Evolutionary conservation across 2,113 vertebrate genomes (phyloP).

Genomic region (Halichoeres trimaculatus): DNA sequence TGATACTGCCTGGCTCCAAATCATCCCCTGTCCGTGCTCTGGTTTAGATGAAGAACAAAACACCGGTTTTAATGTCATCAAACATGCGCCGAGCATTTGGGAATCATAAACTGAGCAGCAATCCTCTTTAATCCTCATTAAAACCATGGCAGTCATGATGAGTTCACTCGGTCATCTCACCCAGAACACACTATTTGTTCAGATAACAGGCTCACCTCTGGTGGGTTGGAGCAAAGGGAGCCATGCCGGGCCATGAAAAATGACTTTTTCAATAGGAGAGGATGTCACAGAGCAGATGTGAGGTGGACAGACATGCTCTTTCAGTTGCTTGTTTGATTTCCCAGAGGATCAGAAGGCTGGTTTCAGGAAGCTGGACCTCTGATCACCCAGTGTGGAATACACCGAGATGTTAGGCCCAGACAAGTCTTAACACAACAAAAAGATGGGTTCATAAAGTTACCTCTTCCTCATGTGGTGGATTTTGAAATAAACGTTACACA

Average conservation of each 20-base stretch:
- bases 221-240: slow-evolving; percentile 10
- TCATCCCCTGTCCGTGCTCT: background rate
- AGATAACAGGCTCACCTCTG: slow-evolving; percentile 18
- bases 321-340: slow-evolving; percentile 79
- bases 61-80: slow-evolving; percentile 8
- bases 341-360: slow-evolving; percentile 57
- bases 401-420: slow-evolving; percentile 29
- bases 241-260: slow-evolving; percentile 52
- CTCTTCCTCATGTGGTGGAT: slow-evolving; percentile 20
- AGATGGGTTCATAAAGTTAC: background rate
- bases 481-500: too few species aligned
- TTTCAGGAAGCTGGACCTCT: slow-evolving; percentile 51
- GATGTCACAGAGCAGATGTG: slow-evolving; percentile 60
- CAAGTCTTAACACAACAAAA: slow-evolving; percentile 48
- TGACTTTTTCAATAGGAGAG: slow-evolving; percentile 52
- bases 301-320: slow-evolving; percentile 56
- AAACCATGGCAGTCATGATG: slow-evolving; percentile 13
- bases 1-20: slow-evolving; percentile 6
- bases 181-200: slow-evolving; percentile 27
- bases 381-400: slow-evolving; percentile 60
- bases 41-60: background rate
- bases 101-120: slow-evolving; percentile 33
- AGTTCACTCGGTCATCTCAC: slow-evolving; percentile 28
- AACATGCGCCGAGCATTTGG: slow-evolving; percentile 11
- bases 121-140: slow-evolving; percentile 49